A percentile compares a stretch with the other conserved stretches of the same genome.
phyloP scores from a whole-genome alignment of 2,888 invertebrate genomes.

The Anthrax anthrax region DNA sequence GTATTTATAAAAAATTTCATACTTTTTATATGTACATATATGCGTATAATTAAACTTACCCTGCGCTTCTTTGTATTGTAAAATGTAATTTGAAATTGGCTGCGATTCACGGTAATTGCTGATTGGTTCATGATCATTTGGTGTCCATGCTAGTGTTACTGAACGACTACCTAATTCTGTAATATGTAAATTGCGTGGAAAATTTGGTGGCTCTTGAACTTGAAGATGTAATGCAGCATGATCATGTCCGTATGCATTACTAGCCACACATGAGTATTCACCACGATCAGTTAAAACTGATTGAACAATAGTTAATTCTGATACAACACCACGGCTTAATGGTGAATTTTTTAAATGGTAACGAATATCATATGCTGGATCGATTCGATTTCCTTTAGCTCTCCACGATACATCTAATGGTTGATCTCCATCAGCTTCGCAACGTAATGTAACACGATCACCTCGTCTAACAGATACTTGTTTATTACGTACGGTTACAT shows the following conservation, averaged over 20 bases:
- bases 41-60: slow-evolving; percentile 24
- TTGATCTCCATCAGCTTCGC: slow-evolving; percentile 40
- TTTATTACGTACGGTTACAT: slow-evolving; percentile 35
- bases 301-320: slow-evolving; percentile 41
- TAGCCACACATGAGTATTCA: slow-evolving; percentile 47
- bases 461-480: slow-evolving; percentile 39
- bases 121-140: slow-evolving; percentile 33
- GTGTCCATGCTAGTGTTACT: slow-evolving; percentile 42
- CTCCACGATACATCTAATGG: slow-evolving; percentile 41
- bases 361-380: slow-evolving; percentile 38
- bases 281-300: slow-evolving; percentile 39
- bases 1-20: too few relatives aligned
- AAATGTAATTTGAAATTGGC: slow-evolving; percentile 41
- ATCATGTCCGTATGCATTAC: slow-evolving; percentile 47
- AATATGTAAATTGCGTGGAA: slow-evolving; percentile 42
- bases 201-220: slow-evolving; percentile 45
- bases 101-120: slow-evolving; percentile 32
- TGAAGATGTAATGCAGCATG: slow-evolving; percentile 35
- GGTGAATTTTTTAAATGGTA: slow-evolving; percentile 33
- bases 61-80: slow-evolving; percentile 44
- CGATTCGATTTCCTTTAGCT: slow-evolving; percentile 35
- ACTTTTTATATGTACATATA: not conserved
- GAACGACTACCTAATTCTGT: slow-evolving; percentile 42
- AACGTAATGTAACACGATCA: slow-evolving; percentile 37
- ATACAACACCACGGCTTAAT: slow-evolving; percentile 34